Percentiles rank a stretch among this genome's conserved stretches.
Conservation (phyloP, 2,113 vertebrate genomes). For the Leptobrachium ailaonicum region DNA sequence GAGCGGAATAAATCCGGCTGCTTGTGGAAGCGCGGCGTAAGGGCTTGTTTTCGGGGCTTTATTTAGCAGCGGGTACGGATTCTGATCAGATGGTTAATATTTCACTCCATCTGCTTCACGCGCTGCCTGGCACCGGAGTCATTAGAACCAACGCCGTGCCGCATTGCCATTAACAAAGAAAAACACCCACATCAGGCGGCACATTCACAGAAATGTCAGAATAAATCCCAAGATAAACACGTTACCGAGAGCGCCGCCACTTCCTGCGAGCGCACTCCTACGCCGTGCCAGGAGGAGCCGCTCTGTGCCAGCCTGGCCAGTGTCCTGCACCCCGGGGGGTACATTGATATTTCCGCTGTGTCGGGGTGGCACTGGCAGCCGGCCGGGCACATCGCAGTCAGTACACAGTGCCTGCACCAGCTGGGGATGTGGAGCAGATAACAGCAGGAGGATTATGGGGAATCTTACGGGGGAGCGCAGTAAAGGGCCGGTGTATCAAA, state of each 20-base stretch:
- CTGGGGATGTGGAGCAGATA: too few species aligned
- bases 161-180: background rate
- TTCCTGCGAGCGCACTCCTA: background rate
- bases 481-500: too few species aligned
- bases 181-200: background rate
- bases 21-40: background rate
- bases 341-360: too few species aligned
- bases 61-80: slow-evolving; percentile 19
- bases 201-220: background rate
- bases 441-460: too few species aligned
- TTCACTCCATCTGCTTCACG: slow-evolving; percentile 19
- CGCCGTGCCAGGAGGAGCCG: too few species aligned
- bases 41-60: slow-evolving; percentile 20
- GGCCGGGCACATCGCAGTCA: too few species aligned
- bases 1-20: background rate
- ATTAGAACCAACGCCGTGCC: background rate
- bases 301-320: too few species aligned
- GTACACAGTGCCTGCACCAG: too few species aligned
- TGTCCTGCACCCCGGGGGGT: too few species aligned
- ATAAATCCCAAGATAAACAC: background rate
- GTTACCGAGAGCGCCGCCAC: background rate
- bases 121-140: background rate
- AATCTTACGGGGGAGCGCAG: too few species aligned
- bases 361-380: too few species aligned
- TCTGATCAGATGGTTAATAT: slow-evolving; percentile 18